Evolutionary conservation across 2,797 vertebrate genomes (phyloP).

Genomic region (Taeniopygia guttata): DNA sequence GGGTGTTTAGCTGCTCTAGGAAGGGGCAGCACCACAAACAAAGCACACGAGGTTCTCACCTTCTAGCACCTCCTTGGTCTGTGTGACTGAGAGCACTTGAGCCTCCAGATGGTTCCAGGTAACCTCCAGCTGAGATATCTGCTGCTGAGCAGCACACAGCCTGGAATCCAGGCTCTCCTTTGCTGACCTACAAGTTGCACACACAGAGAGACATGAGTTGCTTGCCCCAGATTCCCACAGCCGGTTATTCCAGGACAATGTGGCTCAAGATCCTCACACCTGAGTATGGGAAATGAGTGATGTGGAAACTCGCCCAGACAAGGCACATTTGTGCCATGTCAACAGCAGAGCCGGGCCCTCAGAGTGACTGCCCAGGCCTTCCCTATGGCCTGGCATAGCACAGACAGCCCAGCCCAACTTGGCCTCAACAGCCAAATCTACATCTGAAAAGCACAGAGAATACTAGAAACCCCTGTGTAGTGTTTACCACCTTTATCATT

Average conservation of each 20-base stretch:
- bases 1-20: not conserved
- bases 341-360: not conserved
- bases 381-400: not conserved
- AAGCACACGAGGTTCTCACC: not conserved
- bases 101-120: too few species aligned
- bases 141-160: slow-evolving; percentile 76
- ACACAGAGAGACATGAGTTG: not conserved
- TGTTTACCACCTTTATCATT: too few species aligned
- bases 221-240: not conserved
- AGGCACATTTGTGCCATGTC: not conserved
- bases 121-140: slow-evolving; percentile 66
- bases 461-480: too few species aligned
- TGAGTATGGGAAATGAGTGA: not conserved
- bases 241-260: not conserved
- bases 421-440: not conserved
- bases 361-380: not conserved
- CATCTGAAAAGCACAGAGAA: too few species aligned
- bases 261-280: not conserved
- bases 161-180: slow-evolving; percentile 60
- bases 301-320: not conserved
- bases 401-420: not conserved
- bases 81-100: not conserved
- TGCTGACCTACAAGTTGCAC: slow-evolving; percentile 41
- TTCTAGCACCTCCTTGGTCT: not conserved
- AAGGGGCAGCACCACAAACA: not conserved